These are phyloP conservation scores for Nerophis lumbriciformis DNA, from an alignment of 2,113 vertebrate species.

Conservation along the genomic window DNA sequence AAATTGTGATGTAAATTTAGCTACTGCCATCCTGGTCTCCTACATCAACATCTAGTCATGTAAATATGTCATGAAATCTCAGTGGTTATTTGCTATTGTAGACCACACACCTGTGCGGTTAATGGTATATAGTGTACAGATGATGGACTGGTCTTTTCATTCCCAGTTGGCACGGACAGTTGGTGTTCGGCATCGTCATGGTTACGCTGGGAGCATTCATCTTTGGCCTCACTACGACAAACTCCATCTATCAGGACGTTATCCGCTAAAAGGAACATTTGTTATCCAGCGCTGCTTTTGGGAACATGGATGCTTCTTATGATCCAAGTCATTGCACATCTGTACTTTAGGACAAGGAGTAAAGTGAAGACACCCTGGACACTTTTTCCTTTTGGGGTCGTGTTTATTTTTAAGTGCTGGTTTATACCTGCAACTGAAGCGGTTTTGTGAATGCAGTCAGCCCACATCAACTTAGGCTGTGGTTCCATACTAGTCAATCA, in stretches of 20 bases:
- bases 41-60: too few species aligned
- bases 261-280: conserved; percentile 30
- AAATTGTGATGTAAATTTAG: too few species aligned
- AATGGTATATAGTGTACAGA: neutral
- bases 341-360: conserved; percentile 2
- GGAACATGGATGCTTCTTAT: conserved; percentile 16
- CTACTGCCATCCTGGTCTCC: too few species aligned
- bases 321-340: conserved; percentile 13
- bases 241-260: conserved; percentile 65
- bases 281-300: conserved; percentile 20
- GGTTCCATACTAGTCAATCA: neutral
- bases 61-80: too few species aligned
- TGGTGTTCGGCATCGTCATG: conserved; percentile 70
- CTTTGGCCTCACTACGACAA: conserved; percentile 71
- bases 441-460: conserved; percentile 1
- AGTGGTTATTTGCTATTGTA: too few species aligned
- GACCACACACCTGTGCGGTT: too few species aligned
- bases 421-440: conserved; percentile 12
- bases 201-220: conserved; percentile 66
- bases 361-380: conserved; percentile 8
- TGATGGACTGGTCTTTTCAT: neutral
- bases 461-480: neutral
- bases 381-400: conserved; percentile 21
- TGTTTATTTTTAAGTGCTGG: conserved; percentile 15
- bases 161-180: conserved; percentile 84